phyloP scores from a whole-genome alignment of 1,140 invertebrate species.

The Proctacanthus coquilletti region DNA sequence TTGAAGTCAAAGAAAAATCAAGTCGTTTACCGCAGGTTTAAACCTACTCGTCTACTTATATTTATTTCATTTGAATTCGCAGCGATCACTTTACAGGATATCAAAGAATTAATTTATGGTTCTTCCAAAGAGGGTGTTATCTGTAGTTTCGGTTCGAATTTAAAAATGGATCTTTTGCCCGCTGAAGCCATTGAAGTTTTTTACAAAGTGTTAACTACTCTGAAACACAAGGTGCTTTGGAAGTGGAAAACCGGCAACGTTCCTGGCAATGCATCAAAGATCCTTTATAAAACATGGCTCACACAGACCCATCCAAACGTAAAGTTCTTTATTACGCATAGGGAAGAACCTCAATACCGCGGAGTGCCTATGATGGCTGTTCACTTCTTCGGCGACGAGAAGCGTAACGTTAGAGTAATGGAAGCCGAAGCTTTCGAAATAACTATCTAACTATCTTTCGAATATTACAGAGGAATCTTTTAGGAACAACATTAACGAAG shows the following conservation, averaged over 20 bases:
- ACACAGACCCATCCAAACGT: no score
- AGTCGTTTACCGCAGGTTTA: slow-evolving; percentile 22
- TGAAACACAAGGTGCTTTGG: no score
- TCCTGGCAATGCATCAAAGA: no score
- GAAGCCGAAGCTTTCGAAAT: slow-evolving; percentile 32
- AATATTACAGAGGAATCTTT: slow-evolving; percentile 26
- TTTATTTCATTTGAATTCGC: no score
- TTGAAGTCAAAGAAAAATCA: slow-evolving; percentile 23
- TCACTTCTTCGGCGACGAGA: slow-evolving; percentile 50
- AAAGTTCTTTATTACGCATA: no score
- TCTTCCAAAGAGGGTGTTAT: slow-evolving; percentile 35
- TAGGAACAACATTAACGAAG: slow-evolving; percentile 12
- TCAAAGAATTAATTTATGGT: slow-evolving; percentile 34
- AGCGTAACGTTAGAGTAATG: slow-evolving; percentile 34
- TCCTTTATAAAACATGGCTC: no score
- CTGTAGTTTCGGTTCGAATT: slow-evolving; percentile 42
- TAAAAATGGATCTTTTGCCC: slow-evolving; percentile 29
- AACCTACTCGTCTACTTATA: no score
- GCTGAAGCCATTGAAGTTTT: slow-evolving; percentile 25
- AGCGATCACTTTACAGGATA: slow-evolving; percentile 29
- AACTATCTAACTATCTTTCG: slow-evolving; percentile 20
- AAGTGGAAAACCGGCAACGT: no score
- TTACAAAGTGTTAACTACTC: no score
- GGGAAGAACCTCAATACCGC: no score
- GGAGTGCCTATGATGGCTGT: slow-evolving; percentile 53